These are phyloP conservation scores for Edolisoma coerulescens DNA, from an alignment of 2,113 vertebrate genomes.

Conservation along the genomic window DNA sequence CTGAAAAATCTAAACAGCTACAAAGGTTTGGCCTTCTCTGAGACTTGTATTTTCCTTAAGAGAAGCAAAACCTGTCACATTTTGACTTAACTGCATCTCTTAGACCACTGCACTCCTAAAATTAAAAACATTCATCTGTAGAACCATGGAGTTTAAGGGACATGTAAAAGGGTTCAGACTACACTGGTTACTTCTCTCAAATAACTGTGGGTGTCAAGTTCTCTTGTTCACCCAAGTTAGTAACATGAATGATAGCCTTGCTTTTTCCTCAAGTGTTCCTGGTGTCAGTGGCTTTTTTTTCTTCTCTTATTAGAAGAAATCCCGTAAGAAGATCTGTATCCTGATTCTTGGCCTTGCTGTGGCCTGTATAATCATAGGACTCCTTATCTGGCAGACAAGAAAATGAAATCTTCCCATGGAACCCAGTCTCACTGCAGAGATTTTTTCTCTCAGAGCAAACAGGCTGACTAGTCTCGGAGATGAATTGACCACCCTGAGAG, in stretches of 20 bases:
- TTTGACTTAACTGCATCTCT: background rate
- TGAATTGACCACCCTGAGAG: conserved; percentile 58
- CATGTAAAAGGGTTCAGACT: background rate
- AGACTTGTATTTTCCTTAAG: background rate
- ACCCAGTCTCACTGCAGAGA: conserved; percentile 5
- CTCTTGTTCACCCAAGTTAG: background rate
- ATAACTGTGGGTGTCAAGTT: background rate
- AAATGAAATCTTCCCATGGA: conserved; percentile 67
- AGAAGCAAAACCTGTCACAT: background rate
- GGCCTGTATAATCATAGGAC: conserved; percentile 69
- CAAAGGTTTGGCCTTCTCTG: background rate
- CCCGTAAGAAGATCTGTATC: conserved; percentile 97
- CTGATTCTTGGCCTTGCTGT: conserved; percentile 81
- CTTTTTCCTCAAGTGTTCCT: background rate
- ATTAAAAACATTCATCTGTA: background rate
- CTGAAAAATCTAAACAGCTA: background rate
- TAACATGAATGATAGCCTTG: background rate
- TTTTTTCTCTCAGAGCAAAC: conserved; percentile 19
- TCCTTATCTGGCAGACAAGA: conserved; percentile 74
- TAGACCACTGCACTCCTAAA: background rate
- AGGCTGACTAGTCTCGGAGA: conserved; percentile 52
- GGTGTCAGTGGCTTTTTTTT: background rate
- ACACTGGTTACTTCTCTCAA: background rate
- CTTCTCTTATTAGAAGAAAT: conserved; percentile 85
- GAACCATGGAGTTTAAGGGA: background rate